These are phyloP conservation scores for Dysmachus trigonus DNA, from an alignment of 2,888 invertebrate species.

Conservation along the genomic window DNA sequence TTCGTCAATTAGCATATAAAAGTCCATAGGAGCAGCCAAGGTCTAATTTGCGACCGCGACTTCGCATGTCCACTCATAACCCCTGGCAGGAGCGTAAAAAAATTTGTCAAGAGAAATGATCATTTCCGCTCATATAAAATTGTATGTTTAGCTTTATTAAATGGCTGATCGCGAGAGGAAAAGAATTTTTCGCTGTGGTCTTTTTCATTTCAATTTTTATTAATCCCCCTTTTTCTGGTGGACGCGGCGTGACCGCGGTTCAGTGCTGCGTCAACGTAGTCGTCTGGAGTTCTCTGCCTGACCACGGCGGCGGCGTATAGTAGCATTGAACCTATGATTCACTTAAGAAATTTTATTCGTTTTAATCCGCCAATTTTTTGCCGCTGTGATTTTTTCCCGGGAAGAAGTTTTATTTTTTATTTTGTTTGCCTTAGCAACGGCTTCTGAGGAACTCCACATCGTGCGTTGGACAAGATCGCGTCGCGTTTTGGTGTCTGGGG, in stretches of 20 bases:
- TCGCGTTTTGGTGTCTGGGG: neutral
- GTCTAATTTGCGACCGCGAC: neutral
- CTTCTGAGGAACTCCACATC: neutral
- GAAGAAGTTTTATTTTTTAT: neutral
- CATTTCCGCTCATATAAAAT: slow-evolving; percentile 11
- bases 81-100: neutral
- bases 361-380: neutral
- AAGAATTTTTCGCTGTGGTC: neutral
- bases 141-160: neutral
- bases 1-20: neutral
- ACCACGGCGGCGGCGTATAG: too few species aligned
- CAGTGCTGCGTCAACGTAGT: neutral
- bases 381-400: neutral
- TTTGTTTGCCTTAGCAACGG: neutral
- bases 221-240: neutral
- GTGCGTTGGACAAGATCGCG: neutral
- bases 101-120: slow-evolving; percentile 17
- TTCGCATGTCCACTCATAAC: neutral
- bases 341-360: slow-evolving; percentile 20
- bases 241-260: neutral
- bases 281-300: neutral
- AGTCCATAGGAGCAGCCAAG: neutral
- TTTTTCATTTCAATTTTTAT: neutral
- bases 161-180: neutral
- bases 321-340: slow-evolving; percentile 30